Percentiles rank a stretch among this genome's conserved stretches.
Evolutionary conservation across 92 coral and sea anemone species (phyloP).

Genomic region (Umimayanthus chanpuru): DNA sequence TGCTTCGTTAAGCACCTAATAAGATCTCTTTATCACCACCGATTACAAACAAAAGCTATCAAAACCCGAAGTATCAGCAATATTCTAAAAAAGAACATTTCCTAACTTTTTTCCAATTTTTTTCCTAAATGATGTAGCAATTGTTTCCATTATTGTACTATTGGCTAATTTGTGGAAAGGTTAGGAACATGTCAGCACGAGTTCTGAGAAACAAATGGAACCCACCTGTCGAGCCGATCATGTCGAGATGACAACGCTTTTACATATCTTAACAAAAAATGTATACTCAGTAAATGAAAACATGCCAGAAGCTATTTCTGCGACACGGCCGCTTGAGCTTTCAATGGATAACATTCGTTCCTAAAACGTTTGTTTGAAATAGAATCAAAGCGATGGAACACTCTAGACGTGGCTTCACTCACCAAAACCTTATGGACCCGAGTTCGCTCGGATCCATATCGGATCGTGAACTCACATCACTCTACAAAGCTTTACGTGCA

Average conservation of each 20-base stretch:
- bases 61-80: too few species aligned
- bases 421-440: conserved; percentile 20
- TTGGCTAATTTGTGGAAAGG: too few species aligned
- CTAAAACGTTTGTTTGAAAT: conserved; percentile 18
- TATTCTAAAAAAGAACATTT: too few species aligned
- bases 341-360: conserved; percentile 6
- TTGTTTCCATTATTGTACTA: too few species aligned
- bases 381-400: background rate
- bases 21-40: too few species aligned
- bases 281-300: background rate
- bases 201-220: too few species aligned
- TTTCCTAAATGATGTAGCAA: too few species aligned
- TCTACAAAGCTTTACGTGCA: conserved; percentile 1
- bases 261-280: too few species aligned
- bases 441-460: background rate
- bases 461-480: background rate
- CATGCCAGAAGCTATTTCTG: conserved; percentile 3
- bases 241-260: background rate
- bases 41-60: too few species aligned
- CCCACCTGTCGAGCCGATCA: background rate
- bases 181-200: too few species aligned
- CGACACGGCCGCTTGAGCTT: background rate
- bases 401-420: background rate
- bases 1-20: too few species aligned
- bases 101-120: too few species aligned